Base-by-base conservation (phyloP, 2,113 vertebrate genomes). In the Micronisus gabar region DNA sequence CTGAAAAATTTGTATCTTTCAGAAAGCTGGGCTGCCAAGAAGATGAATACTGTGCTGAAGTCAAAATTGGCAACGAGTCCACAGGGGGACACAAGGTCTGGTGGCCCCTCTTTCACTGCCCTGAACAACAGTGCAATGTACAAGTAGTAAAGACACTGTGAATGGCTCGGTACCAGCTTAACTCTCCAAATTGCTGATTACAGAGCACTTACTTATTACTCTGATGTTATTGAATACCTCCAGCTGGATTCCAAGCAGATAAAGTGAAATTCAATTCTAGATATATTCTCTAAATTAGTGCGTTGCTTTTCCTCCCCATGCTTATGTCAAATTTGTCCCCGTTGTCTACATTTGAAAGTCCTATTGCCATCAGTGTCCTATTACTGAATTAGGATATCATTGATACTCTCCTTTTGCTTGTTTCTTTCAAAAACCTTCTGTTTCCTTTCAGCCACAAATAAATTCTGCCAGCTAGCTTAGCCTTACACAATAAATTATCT, bases 201-300 rank as follows among this genome's bases (percentile, higher is more conserved):
- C 70, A 91, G 47, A 87, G 65, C 62, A 89, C 78, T 91, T 86
- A 95, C 55, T 92, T 91, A 93, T 56, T 87, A 61, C 34, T 80
- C 53, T 50, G 71, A 75, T 62, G 75, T 90, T 93, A 88, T 70
- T 76, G 92, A 94, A 86, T 53, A 86, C 29, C 7, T 25, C 19
- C 86, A 86, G 40, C 34, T 86, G 71, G 75, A 95, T 78, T 81
- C 75, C 80, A 94, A 80, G 62, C 52, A 91, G 61, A 82, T 56
- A 50, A 96, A 92, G 15, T 73, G 17, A 90, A 95, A 92, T 80
- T 82, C 25, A 93, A 70, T 62, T 93, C 74, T 67, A 67, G 43
- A 48, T 68, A 30, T 13, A 40, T 67, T 78, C 87, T 95, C 86
- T 53, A 32, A 86, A 90, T 88, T 53, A 80, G 15, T 48, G 29